These are phyloP conservation scores for Holothuria scabra DNA, from an alignment of 53 echinoderm and acorn worm species.

Conservation along the genomic window DNA sequence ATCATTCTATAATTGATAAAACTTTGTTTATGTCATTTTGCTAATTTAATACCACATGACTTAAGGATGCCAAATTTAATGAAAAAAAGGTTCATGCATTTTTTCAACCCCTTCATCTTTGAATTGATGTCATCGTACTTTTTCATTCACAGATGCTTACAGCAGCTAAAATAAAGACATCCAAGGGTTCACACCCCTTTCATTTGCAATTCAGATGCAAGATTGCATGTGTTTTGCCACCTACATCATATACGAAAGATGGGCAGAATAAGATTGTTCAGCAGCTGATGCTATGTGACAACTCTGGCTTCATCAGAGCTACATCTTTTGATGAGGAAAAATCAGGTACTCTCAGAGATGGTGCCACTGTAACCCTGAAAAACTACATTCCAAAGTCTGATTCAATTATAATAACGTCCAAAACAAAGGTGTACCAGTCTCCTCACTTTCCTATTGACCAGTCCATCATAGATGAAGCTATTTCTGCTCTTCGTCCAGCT, in stretches of 20 bases:
- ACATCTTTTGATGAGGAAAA: constrained; percentile 7
- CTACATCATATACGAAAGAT: constrained; percentile 5
- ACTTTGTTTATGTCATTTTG: too few relatives aligned
- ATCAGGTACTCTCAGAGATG: not conserved
- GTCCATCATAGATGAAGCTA: constrained; percentile 6
- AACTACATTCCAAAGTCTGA: constrained; percentile 19
- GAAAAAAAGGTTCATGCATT: too few relatives aligned
- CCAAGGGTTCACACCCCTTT: constrained; percentile 5
- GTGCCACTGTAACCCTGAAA: not conserved
- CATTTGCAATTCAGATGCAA: not conserved
- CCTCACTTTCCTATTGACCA: constrained; percentile 2
- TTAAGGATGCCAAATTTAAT: too few relatives aligned
- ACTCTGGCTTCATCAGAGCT: not conserved
- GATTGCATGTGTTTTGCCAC: constrained; percentile 11
- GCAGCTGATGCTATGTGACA: constrained; percentile 10
- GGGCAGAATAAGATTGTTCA: constrained; percentile 4
- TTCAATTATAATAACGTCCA: constrained; percentile 3
- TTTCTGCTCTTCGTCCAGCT: not conserved
- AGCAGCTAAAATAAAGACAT: constrained; percentile 11
- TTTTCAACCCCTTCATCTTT: too few relatives aligned
- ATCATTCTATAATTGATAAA: too few relatives aligned
- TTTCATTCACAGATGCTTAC: constrained; percentile 23
- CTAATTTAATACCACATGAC: too few relatives aligned
- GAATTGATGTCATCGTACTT: not conserved
- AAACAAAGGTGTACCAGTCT: not conserved